Conservation (phyloP, 1,140 invertebrate species). For the Pachypsylla venusta region DNA sequence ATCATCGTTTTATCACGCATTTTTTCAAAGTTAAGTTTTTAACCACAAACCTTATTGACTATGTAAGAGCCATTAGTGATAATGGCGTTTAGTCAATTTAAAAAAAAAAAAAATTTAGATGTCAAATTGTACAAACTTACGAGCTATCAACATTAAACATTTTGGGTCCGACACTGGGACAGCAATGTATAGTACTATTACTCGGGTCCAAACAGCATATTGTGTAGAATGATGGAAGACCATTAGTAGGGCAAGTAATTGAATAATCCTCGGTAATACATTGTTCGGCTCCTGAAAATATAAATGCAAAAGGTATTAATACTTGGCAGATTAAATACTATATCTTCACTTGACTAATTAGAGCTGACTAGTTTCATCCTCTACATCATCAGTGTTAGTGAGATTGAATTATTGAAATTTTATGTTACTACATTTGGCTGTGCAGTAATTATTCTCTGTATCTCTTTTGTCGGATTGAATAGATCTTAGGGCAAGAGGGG, state of each 20-base stretch:
- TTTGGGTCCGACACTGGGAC: background rate
- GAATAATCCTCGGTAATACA: background rate
- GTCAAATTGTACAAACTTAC: background rate
- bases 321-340: no score
- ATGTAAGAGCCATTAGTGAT: background rate
- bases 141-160: slow-evolving; percentile 3
- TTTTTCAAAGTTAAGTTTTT: background rate
- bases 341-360: no score
- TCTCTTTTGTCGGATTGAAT: no score
- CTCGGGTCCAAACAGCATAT: background rate
- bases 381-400: no score
- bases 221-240: background rate
- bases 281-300: background rate
- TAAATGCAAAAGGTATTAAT: no score
- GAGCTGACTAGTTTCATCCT: no score
- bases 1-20: background rate
- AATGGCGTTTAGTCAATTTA: background rate
- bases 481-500: no score
- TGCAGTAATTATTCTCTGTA: no score
- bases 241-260: background rate
- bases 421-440: no score
- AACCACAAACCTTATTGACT: background rate
- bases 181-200: background rate
- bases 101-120: no score
- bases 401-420: no score